Conservation (phyloP, 1,140 invertebrate genomes). For the Ceratosolen fusciceps region DNA sequence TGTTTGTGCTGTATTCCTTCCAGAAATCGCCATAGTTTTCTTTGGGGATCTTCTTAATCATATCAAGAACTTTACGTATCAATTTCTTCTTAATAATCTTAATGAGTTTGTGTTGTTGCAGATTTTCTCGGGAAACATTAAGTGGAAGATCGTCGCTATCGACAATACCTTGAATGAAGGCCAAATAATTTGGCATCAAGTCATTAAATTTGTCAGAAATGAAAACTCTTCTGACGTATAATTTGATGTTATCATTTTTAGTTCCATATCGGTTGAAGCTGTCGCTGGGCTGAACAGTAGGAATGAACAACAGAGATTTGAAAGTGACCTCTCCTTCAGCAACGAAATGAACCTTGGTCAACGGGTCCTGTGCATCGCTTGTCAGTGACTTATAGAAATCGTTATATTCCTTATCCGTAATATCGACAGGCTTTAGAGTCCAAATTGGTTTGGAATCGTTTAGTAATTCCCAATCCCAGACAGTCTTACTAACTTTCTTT, state of each 20-base stretch:
- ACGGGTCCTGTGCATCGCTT: conserved; percentile 89
- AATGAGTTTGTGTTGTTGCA: conserved; percentile 99
- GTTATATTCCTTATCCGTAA: conserved; percentile 90
- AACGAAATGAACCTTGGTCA: conserved; percentile 94
- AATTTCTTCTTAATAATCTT: conserved; percentile 99
- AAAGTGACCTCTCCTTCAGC: conserved; percentile 99
- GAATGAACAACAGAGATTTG: conserved; percentile 95
- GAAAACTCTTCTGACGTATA: conserved; percentile 97
- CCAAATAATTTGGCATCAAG: conserved; percentile 98
- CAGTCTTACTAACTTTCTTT: conserved; percentile 93
- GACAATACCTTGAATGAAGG: conserved; percentile 95
- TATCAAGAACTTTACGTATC: conserved; percentile 96
- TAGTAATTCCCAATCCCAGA: conserved; percentile 98
- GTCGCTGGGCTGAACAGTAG: conserved; percentile 90
- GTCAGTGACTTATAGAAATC: conserved; percentile 96
- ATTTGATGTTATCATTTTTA: conserved; percentile 94
- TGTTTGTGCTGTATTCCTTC: conserved; percentile 99
- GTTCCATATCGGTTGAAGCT: conserved; percentile 96
- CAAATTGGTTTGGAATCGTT: conserved; percentile 98
- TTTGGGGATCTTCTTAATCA: conserved; percentile 96
- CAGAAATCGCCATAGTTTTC: conserved; percentile 96
- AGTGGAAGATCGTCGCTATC: conserved; percentile 99
- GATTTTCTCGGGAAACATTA: conserved; percentile 97
- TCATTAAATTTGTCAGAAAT: conserved; percentile 99
- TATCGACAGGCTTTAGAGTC: conserved; percentile 92